phyloP scores from a whole-genome alignment of 2,113 vertebrate species.

The Epinephelus moara region DNA sequence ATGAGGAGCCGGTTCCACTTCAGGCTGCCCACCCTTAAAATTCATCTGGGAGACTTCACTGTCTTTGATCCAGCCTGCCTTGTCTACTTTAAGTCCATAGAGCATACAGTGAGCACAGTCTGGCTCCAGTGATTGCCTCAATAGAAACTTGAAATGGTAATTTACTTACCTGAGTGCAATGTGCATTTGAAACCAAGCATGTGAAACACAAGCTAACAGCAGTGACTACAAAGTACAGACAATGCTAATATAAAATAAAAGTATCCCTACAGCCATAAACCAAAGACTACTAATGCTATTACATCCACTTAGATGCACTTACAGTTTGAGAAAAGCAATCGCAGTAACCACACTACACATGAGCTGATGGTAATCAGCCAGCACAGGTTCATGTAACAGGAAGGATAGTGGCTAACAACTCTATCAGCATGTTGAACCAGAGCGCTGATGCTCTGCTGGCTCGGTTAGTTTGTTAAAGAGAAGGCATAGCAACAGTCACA shows the following conservation, averaged over 20 bases:
- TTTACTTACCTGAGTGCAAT: neutral
- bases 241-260: neutral
- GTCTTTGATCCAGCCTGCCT: slow-evolving; percentile 38
- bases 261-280: slow-evolving; percentile 2
- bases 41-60: slow-evolving; percentile 16
- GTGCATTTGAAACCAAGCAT: slow-evolving; percentile 26
- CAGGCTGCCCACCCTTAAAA: slow-evolving; percentile 50
- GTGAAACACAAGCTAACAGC: neutral
- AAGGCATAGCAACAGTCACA: neutral
- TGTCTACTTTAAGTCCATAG: slow-evolving; percentile 15
- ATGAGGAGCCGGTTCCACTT: slow-evolving; percentile 2
- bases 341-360: neutral
- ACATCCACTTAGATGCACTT: slow-evolving; percentile 38
- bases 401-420: neutral
- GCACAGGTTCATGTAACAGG: slow-evolving; percentile 4
- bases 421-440: neutral
- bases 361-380: neutral
- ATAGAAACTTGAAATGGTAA: neutral
- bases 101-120: neutral
- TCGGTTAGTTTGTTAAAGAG: neutral
- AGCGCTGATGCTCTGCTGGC: neutral
- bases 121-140: neutral
- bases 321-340: neutral
- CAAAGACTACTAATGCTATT: slow-evolving; percentile 6
- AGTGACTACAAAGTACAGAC: neutral